Percentiles rank a stretch among this genome's conserved stretches.
These are phyloP conservation scores for Magallana ariakensis DNA, from an alignment of 1,140 invertebrate genomes.

Conservation along the genomic window DNA sequence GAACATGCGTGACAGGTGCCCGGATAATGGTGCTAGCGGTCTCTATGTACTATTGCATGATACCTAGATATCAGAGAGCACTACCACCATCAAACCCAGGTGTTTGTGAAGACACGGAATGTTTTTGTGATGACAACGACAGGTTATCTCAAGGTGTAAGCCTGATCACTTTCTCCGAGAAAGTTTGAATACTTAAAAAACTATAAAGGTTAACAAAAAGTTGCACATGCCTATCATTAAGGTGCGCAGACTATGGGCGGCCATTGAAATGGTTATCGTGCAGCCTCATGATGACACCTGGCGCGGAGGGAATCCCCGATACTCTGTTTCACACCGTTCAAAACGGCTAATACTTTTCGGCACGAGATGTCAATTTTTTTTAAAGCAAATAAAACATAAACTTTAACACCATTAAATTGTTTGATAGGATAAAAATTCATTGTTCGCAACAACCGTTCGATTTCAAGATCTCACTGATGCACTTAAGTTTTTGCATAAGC, in stretches of 20 bases:
- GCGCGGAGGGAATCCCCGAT: background rate
- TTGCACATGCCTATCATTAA: background rate
- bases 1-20: background rate
- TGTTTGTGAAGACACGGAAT: slow-evolving; percentile 3
- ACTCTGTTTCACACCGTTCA: background rate
- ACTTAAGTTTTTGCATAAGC: too few species aligned
- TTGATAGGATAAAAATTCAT: too few species aligned
- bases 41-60: background rate
- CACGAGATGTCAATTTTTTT: slow-evolving; percentile 9
- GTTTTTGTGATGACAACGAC: background rate
- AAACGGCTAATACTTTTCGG: background rate
- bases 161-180: background rate
- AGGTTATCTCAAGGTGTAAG: background rate
- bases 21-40: background rate
- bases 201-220: background rate
- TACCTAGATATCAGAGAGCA: background rate
- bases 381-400: too few species aligned
- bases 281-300: background rate
- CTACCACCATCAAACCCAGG: background rate
- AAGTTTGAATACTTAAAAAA: background rate
- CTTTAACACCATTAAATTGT: too few species aligned
- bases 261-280: background rate
- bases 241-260: background rate
- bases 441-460: too few species aligned
- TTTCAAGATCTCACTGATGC: too few species aligned